A percentile compares a stretch with the other conserved stretches of the same genome.
These are phyloP conservation scores for Chascanopsetta lugubris DNA, from an alignment of 2,113 vertebrate genomes.

Conservation along the genomic window DNA sequence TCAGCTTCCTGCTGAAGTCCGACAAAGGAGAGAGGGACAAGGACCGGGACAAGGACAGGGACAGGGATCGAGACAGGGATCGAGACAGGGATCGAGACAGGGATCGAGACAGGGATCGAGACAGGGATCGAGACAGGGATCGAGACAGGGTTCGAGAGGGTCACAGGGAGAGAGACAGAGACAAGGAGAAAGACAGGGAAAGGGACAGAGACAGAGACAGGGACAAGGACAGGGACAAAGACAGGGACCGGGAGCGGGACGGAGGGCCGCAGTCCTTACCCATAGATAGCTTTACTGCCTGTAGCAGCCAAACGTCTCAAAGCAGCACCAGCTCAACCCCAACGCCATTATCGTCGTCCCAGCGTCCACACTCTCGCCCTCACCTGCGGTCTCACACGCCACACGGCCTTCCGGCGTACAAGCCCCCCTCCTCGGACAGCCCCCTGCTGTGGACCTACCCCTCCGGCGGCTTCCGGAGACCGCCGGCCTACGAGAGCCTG, in stretches of 20 bases:
- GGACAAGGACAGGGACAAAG: constrained; percentile 20
- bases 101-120: constrained; percentile 5
- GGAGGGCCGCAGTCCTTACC: constrained; percentile 68
- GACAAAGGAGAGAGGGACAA: constrained; percentile 80
- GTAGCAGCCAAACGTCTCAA: constrained; percentile 57
- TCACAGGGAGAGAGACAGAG: constrained; percentile 4
- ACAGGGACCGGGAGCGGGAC: constrained; percentile 47
- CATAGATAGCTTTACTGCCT: constrained; percentile 46
- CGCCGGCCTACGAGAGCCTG: constrained; percentile 90
- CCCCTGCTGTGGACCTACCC: constrained; percentile 90
- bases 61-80: constrained; percentile 4
- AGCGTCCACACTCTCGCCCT: constrained; percentile 80
- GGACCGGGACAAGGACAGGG: constrained; percentile 16
- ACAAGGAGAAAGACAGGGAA: constrained; percentile 9
- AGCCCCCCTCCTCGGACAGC: constrained; percentile 80
- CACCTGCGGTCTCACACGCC: constrained; percentile 83
- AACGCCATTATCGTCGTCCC: constrained; percentile 73
- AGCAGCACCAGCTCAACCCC: constrained; percentile 81
- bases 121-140: constrained; percentile 15
- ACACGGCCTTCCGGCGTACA: constrained; percentile 80
- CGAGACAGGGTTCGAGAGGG: constrained; percentile 47
- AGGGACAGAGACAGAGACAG: constrained; percentile 4
- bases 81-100: constrained; percentile 6
- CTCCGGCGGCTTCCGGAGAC: constrained; percentile 85
- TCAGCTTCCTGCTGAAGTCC: constrained; percentile 80